These are phyloP conservation scores for Drosophila suboccidentalis DNA, from an alignment of 2,888 invertebrate species.

Conservation along the genomic window DNA sequence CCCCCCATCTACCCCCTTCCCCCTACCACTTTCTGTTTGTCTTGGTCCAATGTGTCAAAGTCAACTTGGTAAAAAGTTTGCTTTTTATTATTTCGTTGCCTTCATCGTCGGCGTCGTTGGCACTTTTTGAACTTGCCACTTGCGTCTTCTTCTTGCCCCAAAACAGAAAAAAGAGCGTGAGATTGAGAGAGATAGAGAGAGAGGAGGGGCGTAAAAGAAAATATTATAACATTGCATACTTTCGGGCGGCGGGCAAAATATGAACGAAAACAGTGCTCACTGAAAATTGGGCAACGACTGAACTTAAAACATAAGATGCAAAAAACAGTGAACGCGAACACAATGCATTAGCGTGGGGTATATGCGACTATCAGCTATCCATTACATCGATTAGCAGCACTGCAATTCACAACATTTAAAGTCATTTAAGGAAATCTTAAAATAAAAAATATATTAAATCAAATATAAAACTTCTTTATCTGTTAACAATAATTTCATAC, in stretches of 20 bases:
- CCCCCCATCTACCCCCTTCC: background rate
- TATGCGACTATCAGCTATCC: conserved; percentile 15
- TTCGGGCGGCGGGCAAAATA: conserved; percentile 52
- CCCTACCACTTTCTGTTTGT: conserved; percentile 54
- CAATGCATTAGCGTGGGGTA: background rate
- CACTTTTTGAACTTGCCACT: conserved; percentile 69
- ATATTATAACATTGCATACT: conserved; percentile 64
- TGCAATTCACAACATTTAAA: no score
- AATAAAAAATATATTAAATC: background rate
- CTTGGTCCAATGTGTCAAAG: conserved; percentile 78
- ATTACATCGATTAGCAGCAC: background rate
- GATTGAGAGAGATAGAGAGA: background rate
- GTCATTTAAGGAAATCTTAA: background rate
- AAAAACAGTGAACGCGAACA: conserved; percentile 2
- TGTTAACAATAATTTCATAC: no score
- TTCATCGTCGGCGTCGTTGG: conserved; percentile 64
- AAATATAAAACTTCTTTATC: background rate
- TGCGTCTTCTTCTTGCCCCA: conserved; percentile 8
- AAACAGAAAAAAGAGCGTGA: background rate
- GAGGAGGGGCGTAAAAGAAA: conserved; percentile 26
- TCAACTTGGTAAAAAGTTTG: conserved; percentile 77
- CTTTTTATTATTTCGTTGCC: conserved; percentile 75
- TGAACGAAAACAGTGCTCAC: conserved; percentile 47
- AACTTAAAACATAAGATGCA: conserved; percentile 35
- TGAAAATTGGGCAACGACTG: conserved; percentile 59